phyloP scores from a whole-genome alignment of 2,797 vertebrate genomes.

The Anguilla marmorata region DNA sequence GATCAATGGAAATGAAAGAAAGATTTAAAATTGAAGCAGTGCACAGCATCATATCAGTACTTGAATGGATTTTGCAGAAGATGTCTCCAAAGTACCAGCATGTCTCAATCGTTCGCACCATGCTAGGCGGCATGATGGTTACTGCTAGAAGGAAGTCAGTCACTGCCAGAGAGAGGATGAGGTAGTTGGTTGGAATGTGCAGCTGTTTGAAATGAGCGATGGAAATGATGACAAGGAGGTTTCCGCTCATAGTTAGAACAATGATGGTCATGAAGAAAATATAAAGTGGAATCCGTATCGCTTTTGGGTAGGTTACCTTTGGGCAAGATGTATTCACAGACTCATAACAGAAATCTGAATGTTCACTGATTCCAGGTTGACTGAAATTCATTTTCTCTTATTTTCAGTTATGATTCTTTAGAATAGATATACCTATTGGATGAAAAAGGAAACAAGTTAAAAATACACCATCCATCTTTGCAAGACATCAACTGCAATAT shows the following conservation, averaged over 20 bases:
- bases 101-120: slow-evolving; percentile 63
- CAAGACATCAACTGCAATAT: no score
- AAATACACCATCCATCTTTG: not conserved
- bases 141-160: slow-evolving; percentile 45
- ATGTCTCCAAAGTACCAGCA: slow-evolving; percentile 38
- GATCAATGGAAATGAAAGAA: slow-evolving; percentile 67
- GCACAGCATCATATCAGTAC: slow-evolving; percentile 57
- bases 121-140: slow-evolving; percentile 55
- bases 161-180: slow-evolving; percentile 29
- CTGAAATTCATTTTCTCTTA: slow-evolving; percentile 6
- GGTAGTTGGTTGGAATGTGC: slow-evolving; percentile 44
- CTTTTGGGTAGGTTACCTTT: slow-evolving; percentile 31
- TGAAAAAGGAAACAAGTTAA: not conserved
- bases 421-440: no score
- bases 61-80: slow-evolving; percentile 60
- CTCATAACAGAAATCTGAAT: slow-evolving; percentile 36
- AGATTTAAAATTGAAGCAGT: slow-evolving; percentile 32
- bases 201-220: slow-evolving; percentile 48
- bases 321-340: slow-evolving; percentile 61
- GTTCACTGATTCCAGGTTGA: not conserved
- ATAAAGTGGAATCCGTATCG: slow-evolving; percentile 39
- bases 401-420: not conserved
- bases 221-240: slow-evolving; percentile 48
- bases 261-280: slow-evolving; percentile 37
- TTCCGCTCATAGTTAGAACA: slow-evolving; percentile 45